Evolutionary conservation across 2,113 vertebrate genomes (phyloP).

Genomic region (Lepus americanus): DNA sequence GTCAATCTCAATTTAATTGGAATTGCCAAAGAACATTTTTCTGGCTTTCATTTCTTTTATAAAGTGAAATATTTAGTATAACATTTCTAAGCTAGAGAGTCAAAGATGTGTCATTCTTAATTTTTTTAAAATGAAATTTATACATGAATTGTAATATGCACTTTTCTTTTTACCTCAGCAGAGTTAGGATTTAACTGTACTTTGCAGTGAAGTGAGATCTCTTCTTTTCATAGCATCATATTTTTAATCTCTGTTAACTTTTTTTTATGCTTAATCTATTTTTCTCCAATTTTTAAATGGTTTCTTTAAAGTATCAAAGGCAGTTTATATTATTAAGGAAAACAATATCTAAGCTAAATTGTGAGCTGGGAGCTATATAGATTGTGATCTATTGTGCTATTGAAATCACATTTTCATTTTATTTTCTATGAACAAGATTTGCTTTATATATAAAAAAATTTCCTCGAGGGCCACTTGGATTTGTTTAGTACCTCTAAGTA

Average conservation of each 20-base stretch:
- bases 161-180: neutral
- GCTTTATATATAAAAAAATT: constrained; percentile 53
- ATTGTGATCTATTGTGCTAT: neutral
- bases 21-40: constrained; percentile 11
- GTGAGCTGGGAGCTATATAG: neutral
- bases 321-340: constrained; percentile 44
- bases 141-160: neutral
- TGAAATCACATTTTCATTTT: constrained; percentile 31
- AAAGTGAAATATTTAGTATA: neutral
- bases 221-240: neutral
- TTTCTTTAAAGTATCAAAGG: constrained; percentile 44
- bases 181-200: neutral
- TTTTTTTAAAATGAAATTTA: neutral
- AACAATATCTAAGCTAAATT: neutral
- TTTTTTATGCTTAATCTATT: constrained; percentile 54
- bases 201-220: neutral
- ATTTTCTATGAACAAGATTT: constrained; percentile 52
- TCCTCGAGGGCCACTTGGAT: constrained; percentile 70
- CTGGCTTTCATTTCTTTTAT: neutral
- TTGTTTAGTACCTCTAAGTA: constrained; percentile 65
- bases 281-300: constrained; percentile 44
- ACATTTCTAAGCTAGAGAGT: constrained; percentile 15
- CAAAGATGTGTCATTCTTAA: neutral
- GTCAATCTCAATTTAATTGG: neutral
- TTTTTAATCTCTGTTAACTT: constrained; percentile 50